A percentile compares a stretch with the other conserved stretches of the same genome.
Conservation (phyloP, 2,113 vertebrate species). For the Cyphomyrus discorhynchus region DNA sequence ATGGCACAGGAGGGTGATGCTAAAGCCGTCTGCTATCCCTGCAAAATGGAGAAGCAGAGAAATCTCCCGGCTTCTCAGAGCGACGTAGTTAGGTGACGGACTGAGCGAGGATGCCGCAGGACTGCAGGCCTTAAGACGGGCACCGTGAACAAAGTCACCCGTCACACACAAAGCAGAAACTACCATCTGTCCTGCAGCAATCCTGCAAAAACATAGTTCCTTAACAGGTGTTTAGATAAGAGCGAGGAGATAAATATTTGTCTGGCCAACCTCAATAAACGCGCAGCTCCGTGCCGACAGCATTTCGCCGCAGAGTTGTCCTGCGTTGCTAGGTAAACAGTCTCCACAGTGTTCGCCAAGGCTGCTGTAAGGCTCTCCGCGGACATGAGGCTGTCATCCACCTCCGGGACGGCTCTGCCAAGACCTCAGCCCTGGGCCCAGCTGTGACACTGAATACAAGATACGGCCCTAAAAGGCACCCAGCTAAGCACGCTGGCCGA, state of each 20-base stretch:
- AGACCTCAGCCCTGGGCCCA: not conserved
- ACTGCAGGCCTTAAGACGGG: not conserved
- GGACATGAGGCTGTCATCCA: not conserved
- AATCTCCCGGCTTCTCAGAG: not conserved
- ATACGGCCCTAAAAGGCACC: not conserved
- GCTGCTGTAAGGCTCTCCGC: not conserved
- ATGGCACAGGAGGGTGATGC: not conserved
- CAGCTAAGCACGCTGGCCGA: not conserved
- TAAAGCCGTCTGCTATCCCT: not conserved
- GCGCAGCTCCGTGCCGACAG: not conserved
- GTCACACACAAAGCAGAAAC: not conserved
- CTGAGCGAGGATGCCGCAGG: not conserved
- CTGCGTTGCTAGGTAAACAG: not conserved
- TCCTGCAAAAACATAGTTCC: not conserved
- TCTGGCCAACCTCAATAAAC: constrained; percentile 2
- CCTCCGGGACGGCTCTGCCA: not conserved
- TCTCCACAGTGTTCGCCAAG: not conserved
- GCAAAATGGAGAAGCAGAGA: not conserved
- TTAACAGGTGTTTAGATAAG: constrained; percentile 36
- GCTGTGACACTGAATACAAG: not conserved
- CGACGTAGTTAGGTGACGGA: not conserved
- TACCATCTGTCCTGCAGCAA: not conserved
- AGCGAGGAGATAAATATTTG: constrained; percentile 47
- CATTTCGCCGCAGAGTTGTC: not conserved
- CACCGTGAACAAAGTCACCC: not conserved